A percentile compares a stretch with the other conserved stretches of the same genome.
Conservation (phyloP, 2,797 vertebrate species). For the Luscinia luscinia region DNA sequence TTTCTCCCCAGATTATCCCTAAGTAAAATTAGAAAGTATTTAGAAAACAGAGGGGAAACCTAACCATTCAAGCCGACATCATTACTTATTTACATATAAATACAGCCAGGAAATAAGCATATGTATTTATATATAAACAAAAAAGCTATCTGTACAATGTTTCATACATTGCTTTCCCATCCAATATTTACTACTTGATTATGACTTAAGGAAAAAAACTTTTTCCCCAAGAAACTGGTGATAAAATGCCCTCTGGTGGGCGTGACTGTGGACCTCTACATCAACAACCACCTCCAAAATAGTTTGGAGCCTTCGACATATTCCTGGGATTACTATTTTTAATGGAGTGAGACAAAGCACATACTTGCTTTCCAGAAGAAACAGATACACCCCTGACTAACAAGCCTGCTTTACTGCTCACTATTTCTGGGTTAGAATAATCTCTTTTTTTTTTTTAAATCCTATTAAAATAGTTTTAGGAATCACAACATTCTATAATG, state of each 20-base stretch:
- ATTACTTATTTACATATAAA: slow-evolving; percentile 67
- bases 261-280: slow-evolving; percentile 62
- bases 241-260: slow-evolving; percentile 80
- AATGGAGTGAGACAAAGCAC: slow-evolving; percentile 44
- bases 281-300: slow-evolving; percentile 36
- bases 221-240: slow-evolving; percentile 67
- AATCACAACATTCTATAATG: background rate
- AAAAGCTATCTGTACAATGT: slow-evolving; percentile 47
- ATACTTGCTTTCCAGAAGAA: slow-evolving; percentile 36
- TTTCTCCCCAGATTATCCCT: background rate
- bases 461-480: background rate
- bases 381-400: background rate
- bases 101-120: slow-evolving; percentile 66
- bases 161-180: slow-evolving; percentile 31
- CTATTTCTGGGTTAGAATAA: background rate
- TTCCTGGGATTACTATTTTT: slow-evolving; percentile 43
- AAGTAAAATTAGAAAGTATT: slow-evolving; percentile 40
- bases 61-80: slow-evolving; percentile 41
- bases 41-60: slow-evolving; percentile 20
- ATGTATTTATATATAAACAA: slow-evolving; percentile 69
- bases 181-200: slow-evolving; percentile 53
- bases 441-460: background rate
- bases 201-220: slow-evolving; percentile 43
- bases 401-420: background rate
- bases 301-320: background rate